These are phyloP conservation scores for Uromys caudimaculatus DNA, from an alignment of 2,797 vertebrate species.

Conservation along the genomic window DNA sequence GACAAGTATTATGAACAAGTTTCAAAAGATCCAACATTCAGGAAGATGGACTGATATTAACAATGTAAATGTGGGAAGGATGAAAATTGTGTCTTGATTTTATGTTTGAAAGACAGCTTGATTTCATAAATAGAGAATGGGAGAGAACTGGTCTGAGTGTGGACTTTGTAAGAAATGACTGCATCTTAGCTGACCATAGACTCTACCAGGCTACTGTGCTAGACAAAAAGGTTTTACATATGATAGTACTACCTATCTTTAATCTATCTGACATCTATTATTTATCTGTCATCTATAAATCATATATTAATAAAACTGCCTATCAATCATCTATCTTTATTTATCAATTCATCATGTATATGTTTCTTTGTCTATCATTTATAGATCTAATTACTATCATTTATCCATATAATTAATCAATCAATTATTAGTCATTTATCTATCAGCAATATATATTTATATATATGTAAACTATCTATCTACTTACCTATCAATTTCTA, in stretches of 20 bases:
- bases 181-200: not conserved
- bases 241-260: not conserved
- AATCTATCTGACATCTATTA: not conserved
- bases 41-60: slow-evolving; percentile 38
- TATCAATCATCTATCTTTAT: not conserved
- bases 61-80: slow-evolving; percentile 22
- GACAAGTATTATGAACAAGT: slow-evolving; percentile 45
- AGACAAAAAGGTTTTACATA: not conserved
- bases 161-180: not conserved
- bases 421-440: not conserved
- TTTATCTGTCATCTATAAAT: not conserved
- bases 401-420: not conserved
- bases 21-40: slow-evolving; percentile 42
- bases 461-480: not conserved
- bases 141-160: not conserved
- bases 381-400: not conserved
- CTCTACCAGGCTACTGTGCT: not conserved
- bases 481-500: not conserved
- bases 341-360: not conserved
- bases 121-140: not conserved
- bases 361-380: not conserved
- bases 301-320: not conserved
- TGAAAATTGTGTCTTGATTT: not conserved
- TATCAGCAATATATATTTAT: not conserved
- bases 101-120: slow-evolving; percentile 38